Evolutionary conservation across 2,888 invertebrate genomes (phyloP), one percentile per base, ranked within the genome.

Genomic region (Ctenicera cuprea): DNA sequence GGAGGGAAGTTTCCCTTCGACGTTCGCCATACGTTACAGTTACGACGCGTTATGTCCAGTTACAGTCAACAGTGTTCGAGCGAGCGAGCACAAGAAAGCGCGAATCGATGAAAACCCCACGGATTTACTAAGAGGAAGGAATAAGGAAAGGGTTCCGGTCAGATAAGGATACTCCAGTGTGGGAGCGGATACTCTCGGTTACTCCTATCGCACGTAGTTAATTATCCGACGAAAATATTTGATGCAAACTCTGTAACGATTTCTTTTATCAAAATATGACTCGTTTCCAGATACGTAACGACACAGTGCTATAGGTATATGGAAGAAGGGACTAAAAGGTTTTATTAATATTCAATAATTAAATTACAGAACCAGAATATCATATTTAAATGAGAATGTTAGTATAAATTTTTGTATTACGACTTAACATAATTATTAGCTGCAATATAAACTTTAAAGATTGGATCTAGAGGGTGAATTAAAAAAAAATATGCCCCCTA

Each of bases 141-240:
- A 66, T 71, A 73, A 74, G 70, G 65, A 71, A 74, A 74, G 69
- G 62, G 74, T 74, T 74, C 74, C 74, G 74, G 74, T 73, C 62
- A 70, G 74, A 74, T 74, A 74, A 74, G 70, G 54, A 48, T 62
- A 74, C 69, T 62, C 45, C 69, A 71, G 70, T 74, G 74, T 74
- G 74, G 70, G 74, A 74, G 66, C 74, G 74, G 74, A 74, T 74
- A 74, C 74, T 74, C 68, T 69, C 43, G 68, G 73, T 73, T 67
- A 69, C 61, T 73, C 73, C 9, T 73, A 73, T 73, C 73, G 69
- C 61, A 41, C 66, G 16, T 20, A 38, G 57, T 57, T 73, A 73
- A 73, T 73, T 73, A 62, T 43, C 38, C 69, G 22, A 61, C 45
- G 18, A 71, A 62, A 71, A 71, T 45, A 64, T 57, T 70, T 63